Evolutionary conservation across 2,113 vertebrate species (phyloP), one percentile per base, ranked within the genome.

Genomic region (Chitala chitala): DNA sequence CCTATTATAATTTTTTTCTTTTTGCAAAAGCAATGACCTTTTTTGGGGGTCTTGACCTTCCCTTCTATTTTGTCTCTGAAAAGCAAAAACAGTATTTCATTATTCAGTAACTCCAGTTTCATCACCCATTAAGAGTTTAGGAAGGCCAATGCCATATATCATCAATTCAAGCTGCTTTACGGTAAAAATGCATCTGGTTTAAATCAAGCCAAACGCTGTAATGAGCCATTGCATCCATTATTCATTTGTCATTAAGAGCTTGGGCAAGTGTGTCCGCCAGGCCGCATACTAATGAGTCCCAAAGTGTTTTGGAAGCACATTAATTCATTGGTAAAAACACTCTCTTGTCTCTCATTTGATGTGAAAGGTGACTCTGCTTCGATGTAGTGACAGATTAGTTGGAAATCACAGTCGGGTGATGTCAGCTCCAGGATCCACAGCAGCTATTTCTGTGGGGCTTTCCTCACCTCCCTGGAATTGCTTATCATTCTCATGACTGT

Each of bases 171-270:
- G 72, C 59, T 74, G 42, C 55, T 77, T 50, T 65, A 69, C 17
- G 20, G 20, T n/a, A 3, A 86, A 84, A 75, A 7, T 75, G 77
- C 85, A 86, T 82, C 77, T 82, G 83, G 80, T 84, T 88, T 86
- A 87, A 86, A 86, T 88, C 83, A 82, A 84, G 79, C 85, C 84
- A 83, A 89, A 86, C 84, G 84, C 83, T 78, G 69, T 81, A 82
- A 83, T 78, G 85, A 90, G 84, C 78, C 80, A 79, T 69, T 66
- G 74, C 76, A 89, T 91, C 74, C 86, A 91, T 91, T 89, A 91
- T 90, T 91, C 85, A 87, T 84, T 54, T 84, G 79, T 87, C 85
- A 88, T 87, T 88, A 89, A 83, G 70, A 78, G 81, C 81, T 72
- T 80, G 80, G 88, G 78, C 82, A 76, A 82, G 78, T 78, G 75